Conservation (phyloP, 2,888 invertebrate genomes). For the Pandemis cinnamomeana region DNA sequence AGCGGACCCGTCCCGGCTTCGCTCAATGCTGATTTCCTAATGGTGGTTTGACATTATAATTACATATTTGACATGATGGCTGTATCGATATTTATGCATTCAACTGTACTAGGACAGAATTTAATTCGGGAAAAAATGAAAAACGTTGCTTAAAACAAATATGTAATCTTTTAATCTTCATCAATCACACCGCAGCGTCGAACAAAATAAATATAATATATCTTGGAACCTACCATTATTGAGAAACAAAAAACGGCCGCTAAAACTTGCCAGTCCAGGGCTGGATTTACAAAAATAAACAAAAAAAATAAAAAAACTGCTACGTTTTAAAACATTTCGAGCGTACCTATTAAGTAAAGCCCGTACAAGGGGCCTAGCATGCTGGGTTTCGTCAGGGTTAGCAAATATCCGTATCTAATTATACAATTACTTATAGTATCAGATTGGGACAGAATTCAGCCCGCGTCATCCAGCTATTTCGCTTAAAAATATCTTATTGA, state of each 20-base stretch:
- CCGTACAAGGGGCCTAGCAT: not conserved
- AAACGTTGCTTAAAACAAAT: conserved; percentile 32
- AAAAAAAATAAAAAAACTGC: not conserved
- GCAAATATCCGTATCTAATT: not conserved
- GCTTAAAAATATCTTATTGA: no score
- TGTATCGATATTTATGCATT: not conserved
- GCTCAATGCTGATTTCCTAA: no score
- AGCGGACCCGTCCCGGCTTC: no score
- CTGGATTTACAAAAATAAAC: conserved; percentile 10
- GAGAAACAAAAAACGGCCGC: conserved; percentile 28
- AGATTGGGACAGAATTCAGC: no score
- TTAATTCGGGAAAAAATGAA: not conserved
- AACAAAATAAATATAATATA: conserved; percentile 43
- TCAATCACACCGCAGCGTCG: conserved; percentile 17
- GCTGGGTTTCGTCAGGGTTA: not conserved
- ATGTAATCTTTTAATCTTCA: conserved; percentile 36
- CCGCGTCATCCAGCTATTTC: no score
- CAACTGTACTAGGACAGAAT: not conserved
- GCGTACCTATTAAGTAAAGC: no score
- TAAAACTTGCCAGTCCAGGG: conserved; percentile 8
- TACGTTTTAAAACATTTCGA: conserved; percentile 10
- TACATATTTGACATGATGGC: no score
- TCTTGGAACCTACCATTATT: conserved; percentile 30
- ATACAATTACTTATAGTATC: no score
- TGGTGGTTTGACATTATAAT: no score